Conservation (phyloP, 2,797 vertebrate species). For the Neosalanx taihuensis region DNA sequence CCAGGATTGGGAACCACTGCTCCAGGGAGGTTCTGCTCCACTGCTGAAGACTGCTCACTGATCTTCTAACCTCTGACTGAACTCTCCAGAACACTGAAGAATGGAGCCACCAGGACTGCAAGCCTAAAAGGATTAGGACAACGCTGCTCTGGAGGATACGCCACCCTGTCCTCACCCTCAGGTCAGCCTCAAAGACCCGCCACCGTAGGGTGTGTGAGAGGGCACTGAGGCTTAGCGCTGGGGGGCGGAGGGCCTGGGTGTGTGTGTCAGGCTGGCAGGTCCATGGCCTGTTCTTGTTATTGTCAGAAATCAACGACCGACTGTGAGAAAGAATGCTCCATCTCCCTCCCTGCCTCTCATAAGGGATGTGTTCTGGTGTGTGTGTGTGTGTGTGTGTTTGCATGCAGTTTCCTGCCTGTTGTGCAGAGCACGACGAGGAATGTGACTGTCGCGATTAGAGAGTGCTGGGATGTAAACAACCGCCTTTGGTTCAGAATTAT, state of each 20-base stretch:
- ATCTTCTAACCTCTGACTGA: too few relatives aligned
- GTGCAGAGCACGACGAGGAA: constrained; percentile 10
- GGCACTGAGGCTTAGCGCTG: background rate
- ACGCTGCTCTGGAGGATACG: too few relatives aligned
- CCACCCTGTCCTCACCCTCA: constrained; percentile 5
- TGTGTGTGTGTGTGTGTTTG: background rate
- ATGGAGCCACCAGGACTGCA: too few relatives aligned
- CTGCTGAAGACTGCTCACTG: too few relatives aligned
- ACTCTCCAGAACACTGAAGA: too few relatives aligned
- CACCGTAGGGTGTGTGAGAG: background rate
- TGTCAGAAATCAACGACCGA: background rate
- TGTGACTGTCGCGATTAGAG: constrained; percentile 18
- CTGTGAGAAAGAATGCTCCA: constrained; percentile 13
- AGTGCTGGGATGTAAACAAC: constrained; percentile 24
- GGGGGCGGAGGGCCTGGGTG: background rate
- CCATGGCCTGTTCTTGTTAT: constrained; percentile 9
- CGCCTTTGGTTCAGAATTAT: background rate
- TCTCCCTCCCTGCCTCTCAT: constrained; percentile 1
- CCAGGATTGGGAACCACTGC: too few relatives aligned
- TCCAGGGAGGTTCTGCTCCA: too few relatives aligned
- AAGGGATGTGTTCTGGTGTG: background rate
- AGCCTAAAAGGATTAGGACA: too few relatives aligned
- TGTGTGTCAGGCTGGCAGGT: background rate
- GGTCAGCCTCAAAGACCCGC: background rate
- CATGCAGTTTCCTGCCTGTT: constrained; percentile 5